Evolutionary conservation across 2,113 vertebrate species (phyloP).

Genomic region (Stomatorhinus ivindoensis): DNA sequence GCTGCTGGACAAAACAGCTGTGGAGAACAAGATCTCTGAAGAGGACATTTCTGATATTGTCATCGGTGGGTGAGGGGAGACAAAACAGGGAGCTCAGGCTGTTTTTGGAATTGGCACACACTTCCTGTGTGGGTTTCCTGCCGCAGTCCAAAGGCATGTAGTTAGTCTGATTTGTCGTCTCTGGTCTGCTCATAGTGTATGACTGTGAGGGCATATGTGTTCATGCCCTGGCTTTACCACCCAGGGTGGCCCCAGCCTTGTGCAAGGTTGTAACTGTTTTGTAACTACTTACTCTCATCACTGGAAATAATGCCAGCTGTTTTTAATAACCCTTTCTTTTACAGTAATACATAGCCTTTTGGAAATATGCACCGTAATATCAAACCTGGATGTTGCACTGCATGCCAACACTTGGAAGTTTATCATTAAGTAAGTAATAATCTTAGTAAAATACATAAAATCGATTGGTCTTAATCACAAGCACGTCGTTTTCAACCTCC

Average conservation of each 20-base stretch:
- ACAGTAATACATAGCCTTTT: slow-evolving; percentile 84
- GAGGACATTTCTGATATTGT: slow-evolving; percentile 66
- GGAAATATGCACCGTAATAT: slow-evolving; percentile 85
- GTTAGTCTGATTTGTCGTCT: background rate
- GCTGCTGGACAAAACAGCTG: slow-evolving; percentile 69
- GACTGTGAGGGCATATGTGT: background rate
- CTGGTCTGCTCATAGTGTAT: background rate
- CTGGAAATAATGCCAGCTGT: background rate
- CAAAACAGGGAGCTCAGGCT: background rate
- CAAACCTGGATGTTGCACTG: slow-evolving; percentile 84
- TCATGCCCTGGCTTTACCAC: background rate
- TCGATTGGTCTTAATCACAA: background rate
- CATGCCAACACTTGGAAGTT: slow-evolving; percentile 97
- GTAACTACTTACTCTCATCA: background rate
- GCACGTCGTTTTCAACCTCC: background rate
- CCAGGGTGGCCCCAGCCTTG: background rate
- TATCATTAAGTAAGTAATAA: slow-evolving; percentile 80
- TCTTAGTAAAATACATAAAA: background rate
- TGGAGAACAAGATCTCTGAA: slow-evolving; percentile 57
- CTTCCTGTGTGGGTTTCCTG: background rate
- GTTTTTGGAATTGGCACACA: background rate
- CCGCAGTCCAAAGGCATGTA: background rate
- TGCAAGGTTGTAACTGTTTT: background rate
- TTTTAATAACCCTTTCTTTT: slow-evolving; percentile 7
- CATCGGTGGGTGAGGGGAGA: slow-evolving; percentile 57